Evolutionary conservation across 2,797 vertebrate genomes (phyloP).

Genomic region (Poliocrania exsul): DNA sequence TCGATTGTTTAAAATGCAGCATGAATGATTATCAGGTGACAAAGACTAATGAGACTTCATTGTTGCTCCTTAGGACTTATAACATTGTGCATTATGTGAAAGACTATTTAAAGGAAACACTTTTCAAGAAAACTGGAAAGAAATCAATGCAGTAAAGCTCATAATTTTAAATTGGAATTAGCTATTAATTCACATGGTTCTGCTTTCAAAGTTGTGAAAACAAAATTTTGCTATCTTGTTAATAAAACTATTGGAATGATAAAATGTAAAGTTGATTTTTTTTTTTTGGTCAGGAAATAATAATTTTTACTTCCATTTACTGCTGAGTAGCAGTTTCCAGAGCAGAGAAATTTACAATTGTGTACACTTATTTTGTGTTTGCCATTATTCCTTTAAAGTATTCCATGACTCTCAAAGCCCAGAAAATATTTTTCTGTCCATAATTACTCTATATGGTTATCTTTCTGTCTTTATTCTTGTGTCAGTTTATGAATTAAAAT

Average conservation of each 20-base stretch:
- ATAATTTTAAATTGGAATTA: constrained; percentile 69
- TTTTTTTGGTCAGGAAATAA: constrained; percentile 18
- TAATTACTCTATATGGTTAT: not conserved
- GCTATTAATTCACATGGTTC: constrained; percentile 56
- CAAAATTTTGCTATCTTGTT: constrained; percentile 43
- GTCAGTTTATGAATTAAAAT: not conserved
- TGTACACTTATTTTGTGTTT: not conserved
- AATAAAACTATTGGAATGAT: constrained; percentile 58
- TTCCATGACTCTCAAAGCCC: not conserved
- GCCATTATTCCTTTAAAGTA: not conserved
- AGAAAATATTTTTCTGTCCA: not conserved
- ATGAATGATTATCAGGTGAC: constrained; percentile 66
- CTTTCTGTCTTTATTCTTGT: not conserved
- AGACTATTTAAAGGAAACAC: constrained; percentile 56
- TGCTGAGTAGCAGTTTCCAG: not conserved
- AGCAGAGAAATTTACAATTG: not conserved
- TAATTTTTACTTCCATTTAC: constrained; percentile 18
- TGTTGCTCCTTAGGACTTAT: constrained; percentile 64
- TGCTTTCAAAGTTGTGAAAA: constrained; percentile 46
- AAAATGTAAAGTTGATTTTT: constrained; percentile 26
- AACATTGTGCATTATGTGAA: constrained; percentile 53
- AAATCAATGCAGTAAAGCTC: constrained; percentile 12
- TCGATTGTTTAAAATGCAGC: constrained; percentile 62
- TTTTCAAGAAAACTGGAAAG: constrained; percentile 48
- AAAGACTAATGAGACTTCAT: constrained; percentile 68